These are phyloP conservation scores for Diadophis punctatus DNA, from an alignment of 2,113 vertebrate genomes.

Conservation along the genomic window DNA sequence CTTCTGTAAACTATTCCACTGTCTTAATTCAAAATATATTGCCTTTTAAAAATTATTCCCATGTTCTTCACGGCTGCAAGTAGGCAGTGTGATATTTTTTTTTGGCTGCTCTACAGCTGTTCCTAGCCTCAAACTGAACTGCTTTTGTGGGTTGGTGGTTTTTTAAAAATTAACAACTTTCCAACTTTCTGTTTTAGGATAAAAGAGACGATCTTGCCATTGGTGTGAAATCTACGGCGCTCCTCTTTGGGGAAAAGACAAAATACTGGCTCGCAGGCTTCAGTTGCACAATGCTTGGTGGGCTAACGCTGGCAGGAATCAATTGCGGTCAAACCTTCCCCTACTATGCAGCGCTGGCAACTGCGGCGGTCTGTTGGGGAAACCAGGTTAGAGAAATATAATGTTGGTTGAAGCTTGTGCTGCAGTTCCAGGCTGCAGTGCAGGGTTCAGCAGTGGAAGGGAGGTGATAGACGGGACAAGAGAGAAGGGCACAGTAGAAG, in stretches of 20 bases:
- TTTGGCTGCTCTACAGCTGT: background rate
- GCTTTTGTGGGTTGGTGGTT: background rate
- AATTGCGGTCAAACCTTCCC: slow-evolving; percentile 81
- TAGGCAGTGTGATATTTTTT: background rate
- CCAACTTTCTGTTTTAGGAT: slow-evolving; percentile 73
- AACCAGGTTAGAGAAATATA: slow-evolving; percentile 77
- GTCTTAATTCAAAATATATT: background rate
- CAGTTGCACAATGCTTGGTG: slow-evolving; percentile 77
- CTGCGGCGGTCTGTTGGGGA: slow-evolving; percentile 72
- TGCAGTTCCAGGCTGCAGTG: background rate
- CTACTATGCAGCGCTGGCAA: slow-evolving; percentile 77
- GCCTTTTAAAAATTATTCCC: too few relatives aligned
- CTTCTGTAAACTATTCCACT: background rate
- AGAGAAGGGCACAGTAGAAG: background rate
- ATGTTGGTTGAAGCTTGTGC: slow-evolving; percentile 1
- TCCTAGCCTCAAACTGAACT: background rate
- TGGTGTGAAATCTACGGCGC: slow-evolving; percentile 89
- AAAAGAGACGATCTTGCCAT: slow-evolving; percentile 85
- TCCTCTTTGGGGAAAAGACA: slow-evolving; percentile 82
- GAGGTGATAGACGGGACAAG: background rate
- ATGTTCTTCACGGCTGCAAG: background rate
- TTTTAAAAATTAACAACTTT: background rate
- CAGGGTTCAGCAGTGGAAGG: background rate
- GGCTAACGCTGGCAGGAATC: slow-evolving; percentile 75
- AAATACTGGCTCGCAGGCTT: slow-evolving; percentile 90